Conservation (phyloP, 2,888 invertebrate species). For the Rhagonycha lutea region DNA sequence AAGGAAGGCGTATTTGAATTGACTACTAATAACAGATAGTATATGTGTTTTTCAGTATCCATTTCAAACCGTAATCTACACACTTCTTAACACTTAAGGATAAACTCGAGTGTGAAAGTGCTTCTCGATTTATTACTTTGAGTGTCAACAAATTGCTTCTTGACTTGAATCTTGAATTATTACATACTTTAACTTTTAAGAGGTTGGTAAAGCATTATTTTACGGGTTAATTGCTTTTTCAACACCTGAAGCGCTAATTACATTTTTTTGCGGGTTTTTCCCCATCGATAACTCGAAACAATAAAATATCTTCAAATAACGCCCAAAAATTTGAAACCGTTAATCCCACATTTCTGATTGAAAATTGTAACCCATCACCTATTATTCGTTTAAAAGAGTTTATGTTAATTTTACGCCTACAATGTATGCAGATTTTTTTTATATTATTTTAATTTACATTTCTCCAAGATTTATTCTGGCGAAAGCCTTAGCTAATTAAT, state of each 20-base stretch:
- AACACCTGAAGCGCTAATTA: background rate
- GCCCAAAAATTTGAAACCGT: too few species aligned
- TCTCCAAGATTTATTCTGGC: background rate
- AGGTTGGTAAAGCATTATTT: background rate
- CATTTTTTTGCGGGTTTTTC: background rate
- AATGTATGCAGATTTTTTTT: background rate
- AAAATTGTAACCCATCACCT: background rate
- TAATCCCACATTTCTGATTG: background rate
- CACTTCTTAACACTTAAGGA: constrained; percentile 1
- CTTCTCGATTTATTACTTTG: constrained; percentile 1
- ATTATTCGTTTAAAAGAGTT: background rate
- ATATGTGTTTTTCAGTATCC: background rate
- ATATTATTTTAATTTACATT: background rate
- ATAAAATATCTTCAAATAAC: background rate
- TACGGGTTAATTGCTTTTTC: background rate
- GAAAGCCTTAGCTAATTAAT: background rate
- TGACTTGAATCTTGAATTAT: constrained; percentile 1
- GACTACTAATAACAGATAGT: background rate
- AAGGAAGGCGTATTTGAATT: background rate
- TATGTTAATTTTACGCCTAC: background rate
- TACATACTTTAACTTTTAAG: background rate
- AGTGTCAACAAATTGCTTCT: constrained; percentile 4
- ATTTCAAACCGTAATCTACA: background rate
- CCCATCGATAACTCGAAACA: background rate
- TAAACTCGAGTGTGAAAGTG: constrained; percentile 1